Base-by-base conservation (phyloP, 2,113 vertebrate genomes). In the Bolborhynchus lineola region DNA sequence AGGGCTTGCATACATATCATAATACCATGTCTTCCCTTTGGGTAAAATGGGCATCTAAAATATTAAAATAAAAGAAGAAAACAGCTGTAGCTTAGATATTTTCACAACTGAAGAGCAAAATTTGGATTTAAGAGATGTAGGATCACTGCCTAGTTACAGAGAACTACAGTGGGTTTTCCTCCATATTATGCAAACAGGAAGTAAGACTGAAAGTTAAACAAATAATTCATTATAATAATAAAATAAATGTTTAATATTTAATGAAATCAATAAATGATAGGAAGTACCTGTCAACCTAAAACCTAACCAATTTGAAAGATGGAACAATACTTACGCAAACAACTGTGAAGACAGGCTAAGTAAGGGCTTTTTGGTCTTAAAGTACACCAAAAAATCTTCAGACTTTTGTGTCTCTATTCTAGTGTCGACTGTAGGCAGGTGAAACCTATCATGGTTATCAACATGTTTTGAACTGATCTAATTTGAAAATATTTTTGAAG, bases 401-500 rank as follows among this genome's bases (percentile, higher is more conserved):
- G 31, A 29, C 28, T 79, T 55, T 76, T 82, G 49, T 82, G 79
- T 67, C 39, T 63, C 41, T 60, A 47, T 72, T 94, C 69, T 62
- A 53, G 68, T 82, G 92, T 90, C 52, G 16, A 13, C 42, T 80
- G 49, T 59, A 95, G 68, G 87, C 95, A 98, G 93, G 97, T 80
- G 69, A 96, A 96, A 96, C 46, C 26, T 88, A 82, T 95, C 92
- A 93, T 5, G 11, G 76, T 89, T 96, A 96, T 91, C 86, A 64
- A 93, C 95, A 79, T 25, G 69, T 67, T 90, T 87, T 80, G 83
- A 97, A 95, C 53, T 62, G 69, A 74, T 74, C 41, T 97, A 96
- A 97, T 95, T 83, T 94, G 90, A 97, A 97, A 98, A 94, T 91
- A 95, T 97, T 96, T 95, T 88, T 93, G 50, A 97, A 89, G 83